Evolutionary conservation across 2,797 vertebrate genomes (phyloP).

Genomic region (Pogoniulus pusillus): DNA sequence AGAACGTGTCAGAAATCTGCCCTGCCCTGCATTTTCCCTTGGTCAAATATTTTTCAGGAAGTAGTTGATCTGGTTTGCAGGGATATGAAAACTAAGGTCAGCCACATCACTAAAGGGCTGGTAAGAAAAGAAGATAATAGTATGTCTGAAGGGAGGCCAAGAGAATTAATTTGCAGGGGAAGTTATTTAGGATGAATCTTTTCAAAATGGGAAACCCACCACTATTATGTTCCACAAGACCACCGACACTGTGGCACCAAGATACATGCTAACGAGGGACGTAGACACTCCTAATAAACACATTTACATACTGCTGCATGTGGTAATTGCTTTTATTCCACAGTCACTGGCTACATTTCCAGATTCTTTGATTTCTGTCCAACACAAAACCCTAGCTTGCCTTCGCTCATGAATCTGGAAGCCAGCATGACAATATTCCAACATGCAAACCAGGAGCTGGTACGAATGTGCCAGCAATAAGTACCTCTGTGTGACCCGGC

Average conservation of each 20-base stretch:
- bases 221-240: background rate
- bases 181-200: conserved; percentile 44
- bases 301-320: conserved; percentile 49
- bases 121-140: conserved; percentile 36
- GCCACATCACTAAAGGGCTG: conserved; percentile 43
- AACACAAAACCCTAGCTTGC: conserved; percentile 51
- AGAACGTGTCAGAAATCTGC: background rate
- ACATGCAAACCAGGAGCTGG: background rate
- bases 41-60: conserved; percentile 63
- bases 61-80: conserved; percentile 41
- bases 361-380: conserved; percentile 61
- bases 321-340: conserved; percentile 49
- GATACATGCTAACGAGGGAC: conserved; percentile 11
- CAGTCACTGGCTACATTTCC: conserved; percentile 29
- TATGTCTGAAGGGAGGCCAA: conserved; percentile 22
- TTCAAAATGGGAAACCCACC: conserved; percentile 6
- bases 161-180: conserved; percentile 47
- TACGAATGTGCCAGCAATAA: conserved; percentile 31
- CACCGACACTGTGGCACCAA: background rate
- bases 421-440: conserved; percentile 50
- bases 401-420: conserved; percentile 56
- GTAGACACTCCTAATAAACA: conserved; percentile 35
- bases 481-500: conserved; percentile 21
- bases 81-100: conserved; percentile 57
- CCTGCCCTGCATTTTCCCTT: conserved; percentile 20